Evolutionary conservation across 2,113 vertebrate genomes (phyloP), one percentile per base, ranked within the genome.

Genomic region (Leptobrachium leishanense): DNA sequence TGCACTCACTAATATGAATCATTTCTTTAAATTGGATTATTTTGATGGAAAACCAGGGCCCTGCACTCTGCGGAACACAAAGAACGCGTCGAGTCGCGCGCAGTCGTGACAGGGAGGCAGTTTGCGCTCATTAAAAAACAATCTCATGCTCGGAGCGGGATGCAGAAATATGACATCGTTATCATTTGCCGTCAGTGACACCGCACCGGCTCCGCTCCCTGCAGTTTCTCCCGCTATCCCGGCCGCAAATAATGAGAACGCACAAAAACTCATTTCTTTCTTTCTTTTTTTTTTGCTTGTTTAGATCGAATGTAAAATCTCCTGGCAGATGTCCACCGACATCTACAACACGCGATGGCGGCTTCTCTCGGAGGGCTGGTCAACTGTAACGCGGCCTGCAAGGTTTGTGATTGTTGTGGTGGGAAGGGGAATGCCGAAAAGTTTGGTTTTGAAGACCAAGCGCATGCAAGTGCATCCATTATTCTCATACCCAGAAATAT

Each of bases 1-100:
- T 90, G 88, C 87, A 84, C 84, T 84, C 83, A 77, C 84, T 90
- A 91, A 89, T 88, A 90, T 88, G 87, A 90, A 88, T 91, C 84
- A 88, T 90, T 89, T 87, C 85, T 84, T 87, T 89, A 89, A 90
- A 89, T 90, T 89, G 89, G 85, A 90, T 91, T 90, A 89, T 89
- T 89, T 84, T 87, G 88, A 90, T 87, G 86, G 88, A 85, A 83
- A 87, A 82, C 5, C 64, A 83, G 87, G 85, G 86, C 84, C 86
- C 1, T 42, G 84, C 85, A 84, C 82, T 82, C 0, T 1, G 73
- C 76, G 84, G 11, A 43, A 85, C 81, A 65, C 84, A 82, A 80
- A 88, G 86, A 85, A 75, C 74, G 83, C 72, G 77, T 77, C 73
- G 84, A 77, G 83, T 87, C 66, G 44, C 62, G 82, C 85, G 82